Conservation (phyloP, 2,113 vertebrate species). For the Burhinus oedicnemus region DNA sequence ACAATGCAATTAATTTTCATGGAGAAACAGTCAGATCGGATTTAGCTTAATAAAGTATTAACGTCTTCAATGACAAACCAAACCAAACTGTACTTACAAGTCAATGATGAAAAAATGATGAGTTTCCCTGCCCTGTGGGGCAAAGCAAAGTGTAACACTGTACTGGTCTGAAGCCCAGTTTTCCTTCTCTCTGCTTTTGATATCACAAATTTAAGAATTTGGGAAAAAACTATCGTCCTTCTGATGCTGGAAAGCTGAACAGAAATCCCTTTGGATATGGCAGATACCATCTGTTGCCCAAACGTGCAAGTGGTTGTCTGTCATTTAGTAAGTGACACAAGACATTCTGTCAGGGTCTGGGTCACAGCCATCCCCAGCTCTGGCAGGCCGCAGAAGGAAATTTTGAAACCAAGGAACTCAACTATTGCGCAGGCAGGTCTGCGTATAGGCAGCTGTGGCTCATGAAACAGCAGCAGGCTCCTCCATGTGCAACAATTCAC, state of each 20-base stretch:
- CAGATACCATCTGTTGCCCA: background rate
- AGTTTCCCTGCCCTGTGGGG: background rate
- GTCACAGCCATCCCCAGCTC: background rate
- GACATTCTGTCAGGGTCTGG: background rate
- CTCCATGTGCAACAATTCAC: background rate
- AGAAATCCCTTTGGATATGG: background rate
- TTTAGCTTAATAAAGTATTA: background rate
- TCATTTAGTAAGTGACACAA: background rate
- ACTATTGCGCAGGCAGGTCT: background rate
- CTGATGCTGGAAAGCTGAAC: background rate
- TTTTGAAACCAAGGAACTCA: background rate
- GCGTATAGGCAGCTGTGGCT: background rate
- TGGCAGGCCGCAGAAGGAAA: background rate
- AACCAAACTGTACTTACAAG: background rate
- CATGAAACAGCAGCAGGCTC: background rate
- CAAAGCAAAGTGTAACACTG: background rate
- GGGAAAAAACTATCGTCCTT: background rate
- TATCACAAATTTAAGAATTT: background rate
- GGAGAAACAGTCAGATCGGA: background rate
- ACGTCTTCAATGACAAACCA: background rate
- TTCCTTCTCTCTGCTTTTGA: background rate
- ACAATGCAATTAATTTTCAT: background rate
- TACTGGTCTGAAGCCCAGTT: background rate
- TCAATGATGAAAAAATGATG: background rate
- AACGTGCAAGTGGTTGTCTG: fast-evolving